phyloP scores from a whole-genome alignment of 1,140 invertebrate species.

The Caerostris darwini region DNA sequence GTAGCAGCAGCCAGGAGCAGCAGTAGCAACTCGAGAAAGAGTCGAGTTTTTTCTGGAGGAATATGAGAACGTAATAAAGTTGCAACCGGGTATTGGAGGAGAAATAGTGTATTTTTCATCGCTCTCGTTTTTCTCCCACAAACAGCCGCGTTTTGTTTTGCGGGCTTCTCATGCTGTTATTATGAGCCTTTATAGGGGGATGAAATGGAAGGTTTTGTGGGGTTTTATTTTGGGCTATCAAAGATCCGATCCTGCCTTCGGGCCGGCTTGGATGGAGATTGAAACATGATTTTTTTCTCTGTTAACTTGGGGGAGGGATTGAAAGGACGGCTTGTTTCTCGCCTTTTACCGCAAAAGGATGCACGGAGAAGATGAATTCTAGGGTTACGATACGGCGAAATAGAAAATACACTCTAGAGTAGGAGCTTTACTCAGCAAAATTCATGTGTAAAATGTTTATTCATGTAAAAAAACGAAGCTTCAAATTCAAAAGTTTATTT shows the following conservation, averaged over 20 bases:
- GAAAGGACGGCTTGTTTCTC: background rate
- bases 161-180: conserved; percentile 42
- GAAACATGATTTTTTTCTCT: background rate
- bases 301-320: background rate
- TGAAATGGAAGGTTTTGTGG: conserved; percentile 33
- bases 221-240: conserved; percentile 43
- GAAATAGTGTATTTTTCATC: conserved; percentile 45
- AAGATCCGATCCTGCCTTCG: conserved; percentile 16
- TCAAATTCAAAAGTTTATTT: too few relatives aligned
- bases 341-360: background rate
- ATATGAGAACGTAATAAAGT: conserved; percentile 70
- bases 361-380: background rate
- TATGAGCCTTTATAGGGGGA: conserved; percentile 36
- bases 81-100: conserved; percentile 44
- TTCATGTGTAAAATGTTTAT: too few relatives aligned
- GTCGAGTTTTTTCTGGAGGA: background rate
- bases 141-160: conserved; percentile 53
- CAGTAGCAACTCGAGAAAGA: background rate
- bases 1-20: too few relatives aligned
- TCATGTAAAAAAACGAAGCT: too few relatives aligned
- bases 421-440: too few relatives aligned
- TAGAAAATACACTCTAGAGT: background rate
- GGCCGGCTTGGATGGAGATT: background rate
- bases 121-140: background rate
- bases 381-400: background rate